These are phyloP conservation scores for Phataginus tricuspis DNA, from an alignment of 2,797 vertebrate species.

Conservation along the genomic window DNA sequence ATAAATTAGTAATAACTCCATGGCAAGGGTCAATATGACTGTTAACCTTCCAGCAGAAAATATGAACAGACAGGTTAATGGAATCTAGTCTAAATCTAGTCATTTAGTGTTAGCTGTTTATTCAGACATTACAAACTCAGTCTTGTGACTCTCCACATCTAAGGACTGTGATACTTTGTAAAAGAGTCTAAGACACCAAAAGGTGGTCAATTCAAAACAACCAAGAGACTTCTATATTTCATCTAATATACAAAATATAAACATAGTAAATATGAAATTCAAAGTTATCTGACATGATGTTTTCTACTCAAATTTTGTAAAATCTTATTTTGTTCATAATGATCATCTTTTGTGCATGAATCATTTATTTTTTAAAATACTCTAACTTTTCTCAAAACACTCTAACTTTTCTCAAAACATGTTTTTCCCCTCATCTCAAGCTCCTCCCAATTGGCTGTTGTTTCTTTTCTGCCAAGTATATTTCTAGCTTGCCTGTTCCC, in stretches of 20 bases:
- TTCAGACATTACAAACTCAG: background rate
- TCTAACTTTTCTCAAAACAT: background rate
- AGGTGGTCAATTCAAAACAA: background rate
- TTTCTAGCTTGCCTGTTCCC: background rate
- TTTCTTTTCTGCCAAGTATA: background rate
- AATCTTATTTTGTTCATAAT: background rate
- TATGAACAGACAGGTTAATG: background rate
- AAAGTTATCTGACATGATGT: background rate
- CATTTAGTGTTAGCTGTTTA: conserved; percentile 16
- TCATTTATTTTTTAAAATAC: conserved; percentile 17
- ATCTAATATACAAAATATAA: background rate
- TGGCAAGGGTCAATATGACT: background rate
- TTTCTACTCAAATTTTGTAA: conserved; percentile 40
- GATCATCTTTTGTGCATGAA: background rate
- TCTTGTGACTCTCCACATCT: background rate
- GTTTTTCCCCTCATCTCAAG: background rate
- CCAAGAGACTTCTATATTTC: background rate
- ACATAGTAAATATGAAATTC: conserved; percentile 37
- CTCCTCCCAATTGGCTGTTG: background rate
- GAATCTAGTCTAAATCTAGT: background rate
- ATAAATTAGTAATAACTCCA: conserved; percentile 19
- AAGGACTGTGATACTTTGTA: background rate
- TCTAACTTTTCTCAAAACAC: background rate
- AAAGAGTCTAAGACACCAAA: background rate
- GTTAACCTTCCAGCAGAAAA: conserved; percentile 29